These are phyloP conservation scores for Probaryconus sp. DNA, from an alignment of 1,140 invertebrate genomes.

Conservation along the genomic window DNA sequence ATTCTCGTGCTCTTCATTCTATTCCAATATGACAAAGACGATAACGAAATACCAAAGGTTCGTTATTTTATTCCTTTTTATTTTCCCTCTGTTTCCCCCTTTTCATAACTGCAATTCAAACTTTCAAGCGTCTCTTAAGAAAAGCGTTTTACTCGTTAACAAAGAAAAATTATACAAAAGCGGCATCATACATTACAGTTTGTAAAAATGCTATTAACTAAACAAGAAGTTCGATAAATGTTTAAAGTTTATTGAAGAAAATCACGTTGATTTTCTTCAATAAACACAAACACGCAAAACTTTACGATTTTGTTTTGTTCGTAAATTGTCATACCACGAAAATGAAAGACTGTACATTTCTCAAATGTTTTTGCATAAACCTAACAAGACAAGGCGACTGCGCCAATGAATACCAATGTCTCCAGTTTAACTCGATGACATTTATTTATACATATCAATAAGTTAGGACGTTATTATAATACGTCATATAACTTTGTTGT, in stretches of 20 bases:
- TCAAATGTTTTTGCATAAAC: too few relatives aligned
- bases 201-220: too few relatives aligned
- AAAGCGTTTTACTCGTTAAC: slow-evolving; percentile 52
- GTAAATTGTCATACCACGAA: too few relatives aligned
- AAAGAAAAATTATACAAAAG: slow-evolving; percentile 60
- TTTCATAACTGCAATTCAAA: slow-evolving; percentile 50
- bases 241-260: too few relatives aligned
- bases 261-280: too few relatives aligned
- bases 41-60: slow-evolving; percentile 56
- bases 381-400: too few relatives aligned
- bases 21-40: slow-evolving; percentile 59
- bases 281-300: too few relatives aligned
- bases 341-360: too few relatives aligned
- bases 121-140: slow-evolving; percentile 47
- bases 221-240: too few relatives aligned
- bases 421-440: too few relatives aligned
- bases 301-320: too few relatives aligned
- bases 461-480: slow-evolving; percentile 22
- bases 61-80: slow-evolving; percentile 49
- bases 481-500: slow-evolving; percentile 34
- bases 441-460: slow-evolving; percentile 11
- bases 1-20: slow-evolving; percentile 55
- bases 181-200: slow-evolving; percentile 32
- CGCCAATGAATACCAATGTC: too few relatives aligned
- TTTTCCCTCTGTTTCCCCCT: slow-evolving; percentile 5